Evolutionary conservation across 2,888 invertebrate genomes (phyloP).

Genomic region (Dryomyza anilis): DNA sequence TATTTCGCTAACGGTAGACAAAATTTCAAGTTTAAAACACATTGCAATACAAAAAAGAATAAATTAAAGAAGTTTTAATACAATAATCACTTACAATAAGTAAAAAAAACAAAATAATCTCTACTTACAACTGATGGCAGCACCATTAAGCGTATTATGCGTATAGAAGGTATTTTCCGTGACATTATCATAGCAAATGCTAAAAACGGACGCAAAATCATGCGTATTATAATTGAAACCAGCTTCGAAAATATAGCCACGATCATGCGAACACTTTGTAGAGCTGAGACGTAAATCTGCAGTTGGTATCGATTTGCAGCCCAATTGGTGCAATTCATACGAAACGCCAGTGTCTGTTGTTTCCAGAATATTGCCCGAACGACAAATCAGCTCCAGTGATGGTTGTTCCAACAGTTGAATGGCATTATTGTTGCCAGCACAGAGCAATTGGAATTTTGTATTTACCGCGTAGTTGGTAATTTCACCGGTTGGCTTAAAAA

Average conservation of each 20-base stretch:
- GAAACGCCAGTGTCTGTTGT: constrained; percentile 13
- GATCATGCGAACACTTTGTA: constrained; percentile 39
- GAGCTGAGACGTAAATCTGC: constrained; percentile 43
- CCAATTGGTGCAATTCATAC: constrained; percentile 15
- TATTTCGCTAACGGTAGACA: too few species aligned
- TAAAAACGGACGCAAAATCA: constrained; percentile 27
- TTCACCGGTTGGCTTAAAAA: constrained; percentile 39
- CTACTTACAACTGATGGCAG: constrained; percentile 55
- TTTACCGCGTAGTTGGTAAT: constrained; percentile 32
- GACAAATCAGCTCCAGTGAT: constrained; percentile 31
- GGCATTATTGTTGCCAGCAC: constrained; percentile 41
- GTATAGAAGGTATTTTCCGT: constrained; percentile 55
- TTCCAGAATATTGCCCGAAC: constrained; percentile 25
- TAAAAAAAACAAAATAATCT: too few species aligned
- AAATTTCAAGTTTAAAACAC: too few species aligned
- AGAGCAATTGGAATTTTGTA: constrained; percentile 38
- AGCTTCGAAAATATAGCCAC: constrained; percentile 40
- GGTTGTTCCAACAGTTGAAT: constrained; percentile 25
- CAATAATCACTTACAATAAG: too few species aligned
- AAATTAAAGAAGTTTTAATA: too few species aligned
- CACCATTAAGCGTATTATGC: constrained; percentile 55
- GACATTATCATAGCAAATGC: constrained; percentile 28
- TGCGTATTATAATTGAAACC: constrained; percentile 37
- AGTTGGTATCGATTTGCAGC: constrained; percentile 34
- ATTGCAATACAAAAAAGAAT: too few species aligned